Percentiles rank a stretch among this genome's conserved stretches.
These are phyloP conservation scores for Steinernema carpocapsae DNA, from an alignment of 2,888 invertebrate genomes.

Conservation along the genomic window DNA sequence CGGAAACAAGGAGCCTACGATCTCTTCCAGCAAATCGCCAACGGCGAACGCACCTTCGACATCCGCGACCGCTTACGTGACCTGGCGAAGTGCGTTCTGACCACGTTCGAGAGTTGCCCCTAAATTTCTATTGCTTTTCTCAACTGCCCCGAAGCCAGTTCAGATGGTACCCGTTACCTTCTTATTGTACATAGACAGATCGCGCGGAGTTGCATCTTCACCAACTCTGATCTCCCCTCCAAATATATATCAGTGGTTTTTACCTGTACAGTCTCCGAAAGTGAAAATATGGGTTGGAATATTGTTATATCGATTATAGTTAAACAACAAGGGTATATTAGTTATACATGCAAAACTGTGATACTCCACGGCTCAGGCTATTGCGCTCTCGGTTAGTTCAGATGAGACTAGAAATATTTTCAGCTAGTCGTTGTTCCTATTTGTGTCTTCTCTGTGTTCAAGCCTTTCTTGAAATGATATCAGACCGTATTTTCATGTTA, in stretches of 20 bases:
- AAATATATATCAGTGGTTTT: no score
- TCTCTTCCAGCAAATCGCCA: background rate
- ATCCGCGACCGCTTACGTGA: background rate
- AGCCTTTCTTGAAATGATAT: no score
- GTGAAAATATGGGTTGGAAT: background rate
- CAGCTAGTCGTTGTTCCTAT: no score
- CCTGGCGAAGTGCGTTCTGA: background rate
- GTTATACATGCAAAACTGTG: no score
- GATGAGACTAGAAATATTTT: no score
- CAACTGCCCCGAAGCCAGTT: constrained; percentile 10
- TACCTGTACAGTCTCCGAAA: background rate
- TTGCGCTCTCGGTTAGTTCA: no score
- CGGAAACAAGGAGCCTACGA: constrained; percentile 2
- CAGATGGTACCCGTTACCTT: background rate
- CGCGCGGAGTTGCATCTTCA: background rate
- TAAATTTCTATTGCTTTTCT: background rate
- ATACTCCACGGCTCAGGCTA: background rate
- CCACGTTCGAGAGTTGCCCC: constrained; percentile 2
- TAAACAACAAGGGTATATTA: no score
- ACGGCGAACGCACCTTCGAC: background rate
- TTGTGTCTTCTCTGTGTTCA: no score
- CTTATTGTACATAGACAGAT: background rate
- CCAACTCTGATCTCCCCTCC: background rate
- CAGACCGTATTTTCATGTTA: no score
- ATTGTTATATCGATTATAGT: background rate